Conservation (phyloP, 2,888 invertebrate genomes). For the Caenorhabditis wallacei region DNA sequence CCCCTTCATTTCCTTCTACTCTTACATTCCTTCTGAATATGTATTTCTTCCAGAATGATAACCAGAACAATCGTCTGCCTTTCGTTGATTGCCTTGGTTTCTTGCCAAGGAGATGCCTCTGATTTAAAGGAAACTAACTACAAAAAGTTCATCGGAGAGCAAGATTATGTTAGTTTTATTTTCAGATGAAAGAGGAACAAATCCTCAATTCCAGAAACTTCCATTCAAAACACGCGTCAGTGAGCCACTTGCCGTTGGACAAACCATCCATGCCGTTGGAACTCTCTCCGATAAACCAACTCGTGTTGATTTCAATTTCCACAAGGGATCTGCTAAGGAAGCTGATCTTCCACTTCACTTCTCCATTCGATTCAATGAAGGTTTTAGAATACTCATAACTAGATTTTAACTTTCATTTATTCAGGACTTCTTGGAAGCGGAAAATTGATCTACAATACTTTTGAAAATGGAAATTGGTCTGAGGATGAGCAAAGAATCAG, state of each 20-base stretch:
- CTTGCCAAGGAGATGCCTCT: conserved; percentile 65
- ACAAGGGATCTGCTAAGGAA: conserved; percentile 79
- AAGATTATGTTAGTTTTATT: conserved; percentile 72
- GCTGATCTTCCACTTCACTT: conserved; percentile 82
- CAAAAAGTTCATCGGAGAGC: conserved; percentile 81
- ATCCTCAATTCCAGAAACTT: conserved; percentile 70
- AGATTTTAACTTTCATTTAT: background rate
- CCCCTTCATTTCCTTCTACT: background rate
- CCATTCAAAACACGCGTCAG: conserved; percentile 83
- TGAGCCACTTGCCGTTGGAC: conserved; percentile 81
- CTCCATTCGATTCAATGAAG: conserved; percentile 82
- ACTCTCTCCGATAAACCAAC: conserved; percentile 79
- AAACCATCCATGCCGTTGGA: conserved; percentile 82
- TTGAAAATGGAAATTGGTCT: conserved; percentile 81
- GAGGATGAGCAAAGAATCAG: conserved; percentile 81
- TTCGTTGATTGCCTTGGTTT: conserved; percentile 45
- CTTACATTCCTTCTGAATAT: background rate
- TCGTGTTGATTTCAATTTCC: conserved; percentile 83
- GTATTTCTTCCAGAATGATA: conserved; percentile 58
- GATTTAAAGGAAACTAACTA: conserved; percentile 76
- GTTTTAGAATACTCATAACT: too few relatives aligned
- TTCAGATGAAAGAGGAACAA: background rate
- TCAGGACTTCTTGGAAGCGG: conserved; percentile 69
- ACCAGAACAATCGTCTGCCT: conserved; percentile 41
- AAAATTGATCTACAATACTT: conserved; percentile 81